A percentile compares a stretch with the other conserved stretches of the same genome.
phyloP scores from a whole-genome alignment of 2,797 vertebrate species.

The Sebastolobus altivelis region DNA sequence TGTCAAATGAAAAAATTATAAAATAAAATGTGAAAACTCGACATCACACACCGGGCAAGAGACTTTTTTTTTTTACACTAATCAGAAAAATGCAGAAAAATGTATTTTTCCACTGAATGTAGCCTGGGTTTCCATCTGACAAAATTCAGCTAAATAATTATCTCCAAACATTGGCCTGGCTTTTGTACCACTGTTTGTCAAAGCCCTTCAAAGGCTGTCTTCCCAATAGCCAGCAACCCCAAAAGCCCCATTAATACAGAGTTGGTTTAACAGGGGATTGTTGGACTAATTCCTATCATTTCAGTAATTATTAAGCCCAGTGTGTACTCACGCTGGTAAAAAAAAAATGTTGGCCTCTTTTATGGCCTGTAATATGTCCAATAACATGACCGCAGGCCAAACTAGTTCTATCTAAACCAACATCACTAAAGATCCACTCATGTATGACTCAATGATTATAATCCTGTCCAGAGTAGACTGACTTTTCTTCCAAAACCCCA shows the following conservation, averaged over 20 bases:
- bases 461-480: neutral
- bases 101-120: neutral
- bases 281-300: constrained; percentile 34
- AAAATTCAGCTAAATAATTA: constrained; percentile 28
- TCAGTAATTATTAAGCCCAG: constrained; percentile 27
- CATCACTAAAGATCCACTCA: constrained; percentile 6
- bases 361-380: constrained; percentile 13
- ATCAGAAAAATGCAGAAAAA: neutral
- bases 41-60: neutral
- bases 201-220: constrained; percentile 23
- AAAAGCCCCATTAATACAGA: constrained; percentile 13
- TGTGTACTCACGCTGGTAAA: neutral
- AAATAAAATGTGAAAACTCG: neutral
- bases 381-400: neutral
- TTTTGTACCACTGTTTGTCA: constrained; percentile 34
- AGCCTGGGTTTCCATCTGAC: neutral
- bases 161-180: constrained; percentile 4
- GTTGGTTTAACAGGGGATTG: constrained; percentile 12
- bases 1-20: neutral
- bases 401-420: neutral
- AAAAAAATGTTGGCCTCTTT: constrained; percentile 5
- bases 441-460: neutral
- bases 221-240: constrained; percentile 12
- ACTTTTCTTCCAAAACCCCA: neutral
- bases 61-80: neutral